Base-by-base conservation (phyloP, 2,113 vertebrate genomes). In the Centropus bengalensis region DNA sequence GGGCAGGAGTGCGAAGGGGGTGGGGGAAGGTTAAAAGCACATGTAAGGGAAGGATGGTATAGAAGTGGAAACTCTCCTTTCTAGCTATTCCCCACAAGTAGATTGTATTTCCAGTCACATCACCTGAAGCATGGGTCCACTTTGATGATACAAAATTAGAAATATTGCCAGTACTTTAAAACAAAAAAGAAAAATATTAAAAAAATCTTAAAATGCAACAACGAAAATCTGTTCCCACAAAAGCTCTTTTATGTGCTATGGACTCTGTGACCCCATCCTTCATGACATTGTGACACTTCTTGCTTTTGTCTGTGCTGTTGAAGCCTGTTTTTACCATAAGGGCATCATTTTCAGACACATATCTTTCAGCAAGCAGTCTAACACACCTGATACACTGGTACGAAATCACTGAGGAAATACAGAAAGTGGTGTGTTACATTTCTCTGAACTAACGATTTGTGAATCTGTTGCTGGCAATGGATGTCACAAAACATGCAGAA, bases 391-490 rank as follows among this genome's bases (percentile, higher is more conserved):
- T 91, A 94, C 58, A 92, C 83, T 87, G 91, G 91, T 95, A 93
- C 70, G 8, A 94, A 89, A 76, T 89, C 70, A 49, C 83, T 68
- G 71, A 95, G 36, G 62, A 91, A 92, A 66, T 51, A 82, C 49
- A 67, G 47, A 54, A 85, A 89, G 47, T 7, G 2, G 6, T 38
- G 32, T 70, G 55, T 83, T 82, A 33, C 8, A 24, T 75, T 80
- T 60, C 93, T 64, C 74, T 81, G 52, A 82, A 52, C 26, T 42
- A 82, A 78, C 52, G 42, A 22, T 78, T 86, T 12, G 60, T 96
- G 86, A 92, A 45, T 95, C 95, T 33, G 45, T 96, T 97, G 96
- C 95, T 97, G 96, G 94, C 94, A 89, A 84, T 77, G 66, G 95
- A 87, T 74, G n/a, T 96, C 68, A 80, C 80, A 91, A 73, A 88